Base-by-base conservation (phyloP, 2,797 vertebrate species). In the Dromococcyx pavoninus region DNA sequence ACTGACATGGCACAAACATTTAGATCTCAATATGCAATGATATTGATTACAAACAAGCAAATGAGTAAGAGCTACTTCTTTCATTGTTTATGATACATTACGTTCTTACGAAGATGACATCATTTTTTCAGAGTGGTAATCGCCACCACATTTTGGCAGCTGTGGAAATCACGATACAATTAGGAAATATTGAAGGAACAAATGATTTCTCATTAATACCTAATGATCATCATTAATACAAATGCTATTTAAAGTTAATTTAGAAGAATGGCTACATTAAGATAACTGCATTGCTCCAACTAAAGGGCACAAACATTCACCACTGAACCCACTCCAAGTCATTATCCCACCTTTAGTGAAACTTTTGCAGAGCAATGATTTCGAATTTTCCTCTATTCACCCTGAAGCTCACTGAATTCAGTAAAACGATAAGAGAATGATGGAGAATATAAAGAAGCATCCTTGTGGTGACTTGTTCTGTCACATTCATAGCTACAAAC, bases 191-290 rank as follows among this genome's bases (percentile, higher is more conserved):
- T 78, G 72, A 94, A 86, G 66, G 62, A 85, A 86, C 51, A 88
- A 95, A 95, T 78, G 37, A 92, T 92, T 93, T 84, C 90, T 73
- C 79, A 76, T 93, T 92, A 95, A 93, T 91, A 64, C 39, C 28
- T 92, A 93, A 89, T 50, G 73, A 91, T 83, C 51, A 54, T 88
- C 85, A 94, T 95, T 96, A 96, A 91, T 92, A 89, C 11, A 92
- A 92, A 80, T 3, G 7, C 58, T 72, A 89, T 66, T 89, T 75
- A 62, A 92, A 89, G 46, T 72, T 93, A 83, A 92, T 93, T 92
- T 92, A 83, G 81, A 95, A 95, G 85, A 91, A 93, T 60, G 11
- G 46, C 79, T 87, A 56, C 72, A 86, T 91, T 93, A 91, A 92
- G 69, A 60, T 67, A 79, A 89, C 33, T 41, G 3, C 32, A 83